phyloP scores from a whole-genome alignment of 1,140 invertebrate species.

The Prorops nasuta region DNA sequence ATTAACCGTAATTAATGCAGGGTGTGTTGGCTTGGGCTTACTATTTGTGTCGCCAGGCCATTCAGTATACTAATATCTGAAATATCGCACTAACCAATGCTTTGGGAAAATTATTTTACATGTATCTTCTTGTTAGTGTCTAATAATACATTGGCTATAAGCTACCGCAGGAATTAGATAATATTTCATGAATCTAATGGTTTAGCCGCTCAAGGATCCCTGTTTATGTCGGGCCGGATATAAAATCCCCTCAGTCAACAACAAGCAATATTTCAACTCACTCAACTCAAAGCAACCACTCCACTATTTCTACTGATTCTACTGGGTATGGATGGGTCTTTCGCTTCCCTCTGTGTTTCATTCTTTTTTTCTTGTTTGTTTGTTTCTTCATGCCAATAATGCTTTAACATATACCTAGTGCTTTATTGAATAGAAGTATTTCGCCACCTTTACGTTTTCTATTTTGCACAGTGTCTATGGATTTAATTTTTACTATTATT shows the following conservation, averaged over 20 bases:
- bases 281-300: constrained; percentile 55
- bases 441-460: too few relatives aligned
- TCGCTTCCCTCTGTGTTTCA: constrained; percentile 10
- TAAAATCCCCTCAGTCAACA: constrained; percentile 54
- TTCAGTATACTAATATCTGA: too few relatives aligned
- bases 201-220: constrained; percentile 59
- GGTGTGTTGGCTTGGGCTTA: not conserved
- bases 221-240: constrained; percentile 55
- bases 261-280: constrained; percentile 56
- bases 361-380: constrained; percentile 10
- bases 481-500: too few relatives aligned
- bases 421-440: too few relatives aligned
- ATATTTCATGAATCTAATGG: too few relatives aligned
- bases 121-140: too few relatives aligned
- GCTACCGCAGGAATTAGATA: too few relatives aligned
- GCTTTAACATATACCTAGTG: too few relatives aligned
- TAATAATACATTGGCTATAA: too few relatives aligned
- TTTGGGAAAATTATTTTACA: too few relatives aligned
- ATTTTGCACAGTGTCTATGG: too few relatives aligned
- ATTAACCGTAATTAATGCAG: constrained; percentile 35
- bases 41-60: not conserved
- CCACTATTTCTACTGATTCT: constrained; percentile 56
- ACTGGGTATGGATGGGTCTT: constrained; percentile 53
- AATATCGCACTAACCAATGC: too few relatives aligned
- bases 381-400: constrained; percentile 5